Evolutionary conservation across 2,888 invertebrate genomes (phyloP), one percentile per base, ranked within the genome.

Genomic region (Amphimallon solstitiale): DNA sequence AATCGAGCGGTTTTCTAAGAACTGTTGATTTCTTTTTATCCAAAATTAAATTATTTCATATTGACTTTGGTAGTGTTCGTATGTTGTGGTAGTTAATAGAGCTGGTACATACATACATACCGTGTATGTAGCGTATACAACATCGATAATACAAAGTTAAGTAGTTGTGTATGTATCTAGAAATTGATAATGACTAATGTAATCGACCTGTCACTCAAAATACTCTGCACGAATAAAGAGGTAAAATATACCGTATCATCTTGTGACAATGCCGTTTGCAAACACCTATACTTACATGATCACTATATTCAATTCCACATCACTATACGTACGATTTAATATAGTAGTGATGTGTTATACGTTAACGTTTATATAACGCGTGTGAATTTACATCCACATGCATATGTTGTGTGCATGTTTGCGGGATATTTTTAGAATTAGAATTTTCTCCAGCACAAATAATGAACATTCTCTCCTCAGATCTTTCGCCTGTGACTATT

Each of bases 401-500:
- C 15, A 19, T 15, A 17, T 23, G 19, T 23, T 29, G 1, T 5
- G 9, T 29, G 29, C 29, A 29, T 29, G 29, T 29, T 2, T 23
- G 29, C 9, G n/a, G n/a, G n/a, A 48, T 21, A 48, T 17, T n/a
- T 19, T 17, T 48, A 17, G 19, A 48, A 43, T 43, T 48, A 19
- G 15, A n/a, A n/a, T 23, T n/a, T 29, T 29, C 45, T 60, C 19
- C 61, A 48, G 35, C 62, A 6, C 34, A n/a, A 29, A 59, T 68
- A 71, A 68, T 70, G 72, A 72, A 70, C 70, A 68, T 70, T 66
- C 68, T 68, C 67, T 61, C 66, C 66, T 69, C 56, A 59, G 71
- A 68, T 68, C 38, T 38, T 17, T 17, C 6, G 35, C 15, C 35
- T 21, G 63, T 67, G 65, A 61, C 71, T 65, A 73, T 72, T 70